Evolutionary conservation across 2,797 vertebrate species (phyloP).

Genomic region (Tauraco hartlaubi): DNA sequence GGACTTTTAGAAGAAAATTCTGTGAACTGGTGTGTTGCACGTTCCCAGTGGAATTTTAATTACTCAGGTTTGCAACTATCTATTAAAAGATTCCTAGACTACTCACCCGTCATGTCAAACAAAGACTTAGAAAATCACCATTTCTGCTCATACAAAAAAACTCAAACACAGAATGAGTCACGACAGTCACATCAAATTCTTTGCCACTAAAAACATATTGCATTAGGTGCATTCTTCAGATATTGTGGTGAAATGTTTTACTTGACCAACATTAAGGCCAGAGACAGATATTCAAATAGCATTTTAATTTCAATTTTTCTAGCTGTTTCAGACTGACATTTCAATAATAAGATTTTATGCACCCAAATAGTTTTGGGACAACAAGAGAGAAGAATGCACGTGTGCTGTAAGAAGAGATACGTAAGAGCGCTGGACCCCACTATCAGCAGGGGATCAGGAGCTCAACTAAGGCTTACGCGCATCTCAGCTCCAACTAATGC

Average conservation of each 20-base stretch:
- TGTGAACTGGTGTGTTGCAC: conserved; percentile 1
- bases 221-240: neutral
- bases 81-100: neutral
- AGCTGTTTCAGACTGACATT: neutral
- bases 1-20: conserved; percentile 17
- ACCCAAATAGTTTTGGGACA: neutral
- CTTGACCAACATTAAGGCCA: neutral
- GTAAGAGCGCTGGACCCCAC: neutral
- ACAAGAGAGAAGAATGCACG: neutral
- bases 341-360: neutral
- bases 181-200: neutral
- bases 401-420: neutral
- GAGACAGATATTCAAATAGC: neutral
- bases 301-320: neutral
- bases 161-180: neutral
- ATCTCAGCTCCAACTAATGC: neutral
- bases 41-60: conserved; percentile 34
- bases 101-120: neutral
- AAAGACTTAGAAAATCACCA: neutral
- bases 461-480: neutral
- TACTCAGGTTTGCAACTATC: neutral
- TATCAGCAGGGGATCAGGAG: neutral
- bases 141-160: neutral
- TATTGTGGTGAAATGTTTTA: neutral
- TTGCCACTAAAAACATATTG: neutral